Evolutionary conservation across 2,888 invertebrate genomes (phyloP), one percentile per base, ranked within the genome.

Genomic region (Sturmia bella): DNA sequence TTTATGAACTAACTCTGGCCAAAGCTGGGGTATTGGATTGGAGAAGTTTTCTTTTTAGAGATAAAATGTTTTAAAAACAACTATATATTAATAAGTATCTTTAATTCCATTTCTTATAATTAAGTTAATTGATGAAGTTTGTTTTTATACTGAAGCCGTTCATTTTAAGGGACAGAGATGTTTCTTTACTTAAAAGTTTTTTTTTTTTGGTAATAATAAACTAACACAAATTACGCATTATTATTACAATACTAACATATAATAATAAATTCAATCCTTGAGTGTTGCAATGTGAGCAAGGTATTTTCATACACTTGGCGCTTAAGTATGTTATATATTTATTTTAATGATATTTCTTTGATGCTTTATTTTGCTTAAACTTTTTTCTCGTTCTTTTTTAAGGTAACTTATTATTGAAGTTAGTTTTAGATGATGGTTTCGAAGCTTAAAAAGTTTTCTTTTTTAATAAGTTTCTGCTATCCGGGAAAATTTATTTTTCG

Each of bases 401-500:
- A 64, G 50, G 37, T 74, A 64, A 56, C 43, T 45, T 48, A 32
- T 48, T 19, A 17, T 69, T 17, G 41, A 11, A 54, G 43, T 48
- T 21, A 73, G n/a, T 32, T 32, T 27, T 9, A 19, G 37, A 6
- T n/a, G 21, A 13, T 66, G 32, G 17, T 45, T 57, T 63, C 41
- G 57, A n/a, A n/a, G n/a, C n/a, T n/a, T n/a, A n/a, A 27, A 27
- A 4, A 27, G 6, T 32, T 32, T 32, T 54, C 12, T 70, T 48
- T 72, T 19, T 61, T 27, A 56, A 15, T 41, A 12, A 32, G 24
- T 45, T 63, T 43, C 37, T 39, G 13, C 17, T 59, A 24, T 59
- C n/a, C n/a, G 4, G 61, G 32, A 11, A 15, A 9, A 32, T 54
- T 86, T 86, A 90, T 54, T 87, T 86, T 91, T 97, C 97, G 7